phyloP scores from a whole-genome alignment of 2,797 vertebrate genomes.

The Potorous gilbertii region DNA sequence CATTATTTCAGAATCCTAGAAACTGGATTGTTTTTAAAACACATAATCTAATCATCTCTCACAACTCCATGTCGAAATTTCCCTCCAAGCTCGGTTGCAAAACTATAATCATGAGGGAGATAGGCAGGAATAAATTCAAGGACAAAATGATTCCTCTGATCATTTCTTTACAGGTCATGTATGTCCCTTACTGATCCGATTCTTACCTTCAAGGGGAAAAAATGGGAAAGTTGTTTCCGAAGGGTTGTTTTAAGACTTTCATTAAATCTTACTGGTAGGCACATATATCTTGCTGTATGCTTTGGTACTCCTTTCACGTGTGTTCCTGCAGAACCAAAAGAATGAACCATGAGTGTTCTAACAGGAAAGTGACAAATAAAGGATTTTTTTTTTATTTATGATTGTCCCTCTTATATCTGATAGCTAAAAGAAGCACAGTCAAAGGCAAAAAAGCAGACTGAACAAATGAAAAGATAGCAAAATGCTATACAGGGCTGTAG shows the following conservation, averaged over 20 bases:
- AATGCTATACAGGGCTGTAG: not conserved
- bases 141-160: not conserved
- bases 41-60: not conserved
- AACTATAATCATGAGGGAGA: not conserved
- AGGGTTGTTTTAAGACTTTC: not conserved
- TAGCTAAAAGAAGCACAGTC: not conserved
- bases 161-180: not conserved
- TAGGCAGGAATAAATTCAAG: not conserved
- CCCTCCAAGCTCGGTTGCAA: not conserved
- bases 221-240: not conserved
- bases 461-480: not conserved
- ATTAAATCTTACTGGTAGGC: not conserved
- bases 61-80: not conserved
- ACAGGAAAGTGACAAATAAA: not conserved
- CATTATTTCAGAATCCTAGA: not conserved
- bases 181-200: not conserved
- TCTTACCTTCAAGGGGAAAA: not conserved
- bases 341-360: not conserved
- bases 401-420: not conserved
- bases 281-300: not conserved
- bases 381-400: not conserved
- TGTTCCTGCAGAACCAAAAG: not conserved
- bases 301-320: not conserved
- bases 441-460: not conserved
- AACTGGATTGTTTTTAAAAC: not conserved